Conservation (phyloP, 30 jellyfish, hydroid and myxozoan genomes). For the Clytia hemisphaerica region DNA sequence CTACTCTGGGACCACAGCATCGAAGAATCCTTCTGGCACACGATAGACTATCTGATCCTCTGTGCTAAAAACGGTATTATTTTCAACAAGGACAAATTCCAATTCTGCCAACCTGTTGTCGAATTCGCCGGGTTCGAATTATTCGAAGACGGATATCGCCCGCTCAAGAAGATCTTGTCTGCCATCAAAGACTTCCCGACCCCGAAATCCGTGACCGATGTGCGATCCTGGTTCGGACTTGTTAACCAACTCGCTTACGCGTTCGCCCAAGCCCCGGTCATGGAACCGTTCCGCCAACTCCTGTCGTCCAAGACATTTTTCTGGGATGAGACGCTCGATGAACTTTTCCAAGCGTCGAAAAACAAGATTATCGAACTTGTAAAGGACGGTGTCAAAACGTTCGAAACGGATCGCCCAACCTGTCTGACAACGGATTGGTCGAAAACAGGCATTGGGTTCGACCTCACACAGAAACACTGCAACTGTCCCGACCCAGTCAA, state of each 20-base stretch:
- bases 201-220: slow-evolving; percentile 23
- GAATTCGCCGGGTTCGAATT: slow-evolving; percentile 61
- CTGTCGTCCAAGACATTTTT: not conserved
- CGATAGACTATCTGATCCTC: slow-evolving; percentile 19
- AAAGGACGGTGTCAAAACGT: slow-evolving; percentile 30
- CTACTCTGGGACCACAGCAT: slow-evolving; percentile 25
- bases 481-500: slow-evolving; percentile 6
- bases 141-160: slow-evolving; percentile 25
- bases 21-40: slow-evolving; percentile 31
- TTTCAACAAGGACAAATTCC: slow-evolving; percentile 21
- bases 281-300: slow-evolving; percentile 40
- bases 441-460: slow-evolving; percentile 53
- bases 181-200: slow-evolving; percentile 7
- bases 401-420: slow-evolving; percentile 41
- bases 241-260: slow-evolving; percentile 43
- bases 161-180: not conserved
- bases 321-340: slow-evolving; percentile 19
- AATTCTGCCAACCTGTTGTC: slow-evolving; percentile 18
- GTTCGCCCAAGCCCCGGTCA: slow-evolving; percentile 26
- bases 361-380: not conserved
- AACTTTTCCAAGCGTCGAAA: slow-evolving; percentile 18
- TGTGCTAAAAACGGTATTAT: slow-evolving; percentile 24
- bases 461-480: slow-evolving; percentile 45
- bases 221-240: slow-evolving; percentile 57
- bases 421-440: slow-evolving; percentile 56